These are phyloP conservation scores for Asteroscopus sphinx DNA, from an alignment of 2,888 invertebrate species.

Conservation along the genomic window DNA sequence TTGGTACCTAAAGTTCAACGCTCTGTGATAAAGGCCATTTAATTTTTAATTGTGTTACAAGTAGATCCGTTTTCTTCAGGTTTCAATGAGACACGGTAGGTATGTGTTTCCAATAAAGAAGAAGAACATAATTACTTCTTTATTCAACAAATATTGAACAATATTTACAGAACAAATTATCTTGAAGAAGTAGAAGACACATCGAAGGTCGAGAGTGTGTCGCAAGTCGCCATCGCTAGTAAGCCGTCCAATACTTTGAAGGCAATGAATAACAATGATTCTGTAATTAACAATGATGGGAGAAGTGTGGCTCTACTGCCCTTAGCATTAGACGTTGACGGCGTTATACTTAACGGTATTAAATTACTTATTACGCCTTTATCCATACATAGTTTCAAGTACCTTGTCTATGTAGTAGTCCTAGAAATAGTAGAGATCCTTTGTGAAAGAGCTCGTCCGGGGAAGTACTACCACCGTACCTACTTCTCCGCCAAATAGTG, in stretches of 20 bases:
- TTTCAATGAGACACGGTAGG: not conserved
- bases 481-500: no score
- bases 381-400: no score
- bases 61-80: no score
- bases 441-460: no score
- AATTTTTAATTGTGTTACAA: no score
- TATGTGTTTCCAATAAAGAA: constrained; percentile 5
- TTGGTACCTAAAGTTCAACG: no score
- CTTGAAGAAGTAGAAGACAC: constrained; percentile 21
- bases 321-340: constrained; percentile 39
- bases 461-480: no score
- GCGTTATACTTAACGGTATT: constrained; percentile 49
- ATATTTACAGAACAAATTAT: constrained; percentile 35
- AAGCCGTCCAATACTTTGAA: constrained; percentile 26
- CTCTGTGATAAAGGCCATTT: no score
- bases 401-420: no score
- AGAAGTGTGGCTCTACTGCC: constrained; percentile 33
- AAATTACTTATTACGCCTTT: not conserved
- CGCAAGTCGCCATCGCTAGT: constrained; percentile 20
- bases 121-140: not conserved
- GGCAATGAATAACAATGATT: constrained; percentile 28
- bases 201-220: not conserved
- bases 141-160: not conserved
- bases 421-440: no score
- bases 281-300: constrained; percentile 11